phyloP scores from a whole-genome alignment of 2,797 vertebrate species.

The Ptychadena robeensis region DNA sequence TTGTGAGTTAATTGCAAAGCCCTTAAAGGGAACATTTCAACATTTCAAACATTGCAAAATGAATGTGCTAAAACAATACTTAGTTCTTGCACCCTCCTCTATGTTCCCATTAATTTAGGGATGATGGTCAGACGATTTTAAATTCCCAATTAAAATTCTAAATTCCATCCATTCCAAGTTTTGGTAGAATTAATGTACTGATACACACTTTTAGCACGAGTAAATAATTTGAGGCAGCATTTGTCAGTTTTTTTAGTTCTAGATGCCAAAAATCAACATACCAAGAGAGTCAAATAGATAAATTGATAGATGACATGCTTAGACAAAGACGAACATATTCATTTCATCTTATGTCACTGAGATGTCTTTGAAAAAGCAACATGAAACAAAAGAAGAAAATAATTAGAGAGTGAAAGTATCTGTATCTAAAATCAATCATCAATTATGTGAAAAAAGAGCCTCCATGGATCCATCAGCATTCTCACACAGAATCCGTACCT shows the following conservation, averaged over 20 bases:
- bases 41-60: too few relatives aligned
- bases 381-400: not conserved
- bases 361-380: not conserved
- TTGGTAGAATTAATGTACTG: too few relatives aligned
- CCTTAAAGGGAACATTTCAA: too few relatives aligned
- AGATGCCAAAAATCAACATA: not conserved
- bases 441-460: not conserved
- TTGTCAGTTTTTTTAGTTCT: not conserved
- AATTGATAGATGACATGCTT: not conserved
- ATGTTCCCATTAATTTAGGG: too few relatives aligned
- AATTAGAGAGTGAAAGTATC: not conserved
- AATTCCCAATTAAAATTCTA: too few relatives aligned
- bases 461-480: not conserved
- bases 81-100: too few relatives aligned
- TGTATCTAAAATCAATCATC: constrained; percentile 6
- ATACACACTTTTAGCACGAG: too few relatives aligned
- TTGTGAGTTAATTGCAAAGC: too few relatives aligned
- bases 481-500: constrained; percentile 8
- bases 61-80: too few relatives aligned
- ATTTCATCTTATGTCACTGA: not conserved
- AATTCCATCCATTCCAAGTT: too few relatives aligned
- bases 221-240: too few relatives aligned
- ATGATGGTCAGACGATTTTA: too few relatives aligned
- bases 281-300: not conserved
- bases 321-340: not conserved